phyloP scores from a whole-genome alignment of 2,888 invertebrate species.

The Ditula angustiorana region DNA sequence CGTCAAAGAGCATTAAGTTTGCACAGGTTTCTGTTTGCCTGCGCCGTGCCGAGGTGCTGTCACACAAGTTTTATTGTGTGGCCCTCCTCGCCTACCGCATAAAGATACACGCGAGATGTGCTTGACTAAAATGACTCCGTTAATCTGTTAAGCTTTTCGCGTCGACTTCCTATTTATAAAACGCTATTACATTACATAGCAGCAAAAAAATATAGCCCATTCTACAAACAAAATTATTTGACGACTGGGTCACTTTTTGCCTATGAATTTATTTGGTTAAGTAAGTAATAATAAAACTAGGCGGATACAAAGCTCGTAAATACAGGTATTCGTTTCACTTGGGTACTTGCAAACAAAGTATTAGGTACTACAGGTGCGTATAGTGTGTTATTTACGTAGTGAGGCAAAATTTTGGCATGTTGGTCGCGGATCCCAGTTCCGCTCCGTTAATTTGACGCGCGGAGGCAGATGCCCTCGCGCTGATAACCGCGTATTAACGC shows the following conservation, averaged over 20 bases:
- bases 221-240: not conserved
- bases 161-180: not conserved
- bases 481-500: constrained; percentile 58
- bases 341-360: constrained; percentile 54
- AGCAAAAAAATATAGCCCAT: no score
- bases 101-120: constrained; percentile 28
- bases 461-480: constrained; percentile 64
- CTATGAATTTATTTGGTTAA: not conserved
- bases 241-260: not conserved
- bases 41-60: constrained; percentile 49
- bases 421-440: constrained; percentile 62
- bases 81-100: constrained; percentile 42
- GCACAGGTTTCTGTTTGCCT: constrained; percentile 69
- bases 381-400: constrained; percentile 47
- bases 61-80: constrained; percentile 49
- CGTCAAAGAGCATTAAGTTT: constrained; percentile 63
- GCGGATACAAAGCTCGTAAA: constrained; percentile 25
- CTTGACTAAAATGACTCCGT: constrained; percentile 6
- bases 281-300: not conserved
- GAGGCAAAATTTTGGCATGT: constrained; percentile 66
- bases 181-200: not conserved
- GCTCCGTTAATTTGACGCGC: constrained; percentile 73
- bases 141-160: constrained; percentile 9
- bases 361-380: constrained; percentile 47
- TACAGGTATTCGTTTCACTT: constrained; percentile 52